Percentiles rank a stretch among this genome's conserved stretches.
Evolutionary conservation across 2,888 invertebrate species (phyloP).

Genomic region (Listrodromus nycthemerus): DNA sequence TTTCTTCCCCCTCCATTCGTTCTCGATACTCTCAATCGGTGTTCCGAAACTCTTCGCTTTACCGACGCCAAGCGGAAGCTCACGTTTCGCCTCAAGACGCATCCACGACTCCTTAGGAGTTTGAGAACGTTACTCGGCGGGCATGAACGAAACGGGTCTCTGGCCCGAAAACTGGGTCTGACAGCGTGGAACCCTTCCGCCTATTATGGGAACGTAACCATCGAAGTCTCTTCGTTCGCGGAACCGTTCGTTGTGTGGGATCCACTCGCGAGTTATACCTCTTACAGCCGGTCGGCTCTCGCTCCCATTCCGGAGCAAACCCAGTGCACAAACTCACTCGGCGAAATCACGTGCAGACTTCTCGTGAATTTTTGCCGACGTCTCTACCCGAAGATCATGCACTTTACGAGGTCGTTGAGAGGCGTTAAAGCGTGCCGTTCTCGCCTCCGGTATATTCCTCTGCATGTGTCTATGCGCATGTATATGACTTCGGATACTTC

Average conservation of each 20-base stretch:
- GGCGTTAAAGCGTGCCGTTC: conserved; percentile 53
- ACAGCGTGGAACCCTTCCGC: conserved; percentile 43
- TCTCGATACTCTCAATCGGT: neutral
- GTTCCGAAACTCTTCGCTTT: neutral
- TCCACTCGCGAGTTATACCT: conserved; percentile 4
- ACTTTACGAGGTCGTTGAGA: conserved; percentile 63
- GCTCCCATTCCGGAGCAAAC: conserved; percentile 27
- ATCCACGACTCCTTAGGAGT: conserved; percentile 20
- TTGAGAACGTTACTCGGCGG: conserved; percentile 16
- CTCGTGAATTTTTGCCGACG: conserved; percentile 13
- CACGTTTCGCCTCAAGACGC: conserved; percentile 24
- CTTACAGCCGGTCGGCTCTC: neutral
- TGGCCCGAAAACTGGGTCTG: conserved; percentile 33
- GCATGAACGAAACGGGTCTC: conserved; percentile 56
- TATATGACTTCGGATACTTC: conserved; percentile 18
- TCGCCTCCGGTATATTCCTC: neutral
- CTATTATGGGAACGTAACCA: conserved; percentile 35
- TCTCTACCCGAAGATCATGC: conserved; percentile 20
- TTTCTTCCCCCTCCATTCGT: conserved; percentile 12
- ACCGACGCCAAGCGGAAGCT: conserved; percentile 1
- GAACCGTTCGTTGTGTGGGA: conserved; percentile 45
- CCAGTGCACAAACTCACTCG: neutral
- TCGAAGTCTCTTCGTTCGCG: conserved; percentile 35
- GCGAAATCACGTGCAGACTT: conserved; percentile 1
- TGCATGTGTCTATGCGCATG: neutral